These are phyloP conservation scores for Lithophane socia DNA, from an alignment of 2,888 invertebrate species.

Conservation along the genomic window DNA sequence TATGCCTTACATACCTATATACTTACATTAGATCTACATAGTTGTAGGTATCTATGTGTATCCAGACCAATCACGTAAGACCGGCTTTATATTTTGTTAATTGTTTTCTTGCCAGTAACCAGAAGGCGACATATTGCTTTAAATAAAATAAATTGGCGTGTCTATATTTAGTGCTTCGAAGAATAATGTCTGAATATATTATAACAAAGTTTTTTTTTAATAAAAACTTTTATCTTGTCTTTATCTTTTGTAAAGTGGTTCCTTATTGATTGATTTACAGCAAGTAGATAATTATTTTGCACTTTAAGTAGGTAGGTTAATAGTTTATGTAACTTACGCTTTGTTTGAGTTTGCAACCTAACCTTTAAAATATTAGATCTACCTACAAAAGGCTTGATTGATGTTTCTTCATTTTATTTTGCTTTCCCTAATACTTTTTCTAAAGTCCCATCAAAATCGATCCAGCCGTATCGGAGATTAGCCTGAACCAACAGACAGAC, in stretches of 20 bases:
- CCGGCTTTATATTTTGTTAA: neutral
- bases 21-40: neutral
- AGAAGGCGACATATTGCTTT: constrained; percentile 16
- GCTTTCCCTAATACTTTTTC: no score
- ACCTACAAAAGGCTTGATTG: neutral
- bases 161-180: constrained; percentile 35
- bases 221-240: neutral
- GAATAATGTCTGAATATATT: constrained; percentile 18
- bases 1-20: neutral
- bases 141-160: constrained; percentile 17
- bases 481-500: no score
- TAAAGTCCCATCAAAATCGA: no score
- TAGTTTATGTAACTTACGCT: neutral
- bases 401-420: neutral
- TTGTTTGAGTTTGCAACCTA: neutral
- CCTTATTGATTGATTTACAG: constrained; percentile 31
- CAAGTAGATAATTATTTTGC: neutral
- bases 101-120: constrained; percentile 12
- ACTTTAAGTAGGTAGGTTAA: neutral
- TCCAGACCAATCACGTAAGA: neutral
- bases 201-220: neutral
- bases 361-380: neutral
- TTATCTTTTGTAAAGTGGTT: constrained; percentile 34
- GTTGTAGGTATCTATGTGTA: neutral
- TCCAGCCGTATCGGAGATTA: no score